Evolutionary conservation across 2,888 invertebrate genomes (phyloP), one percentile per base, ranked within the genome.

Genomic region (Muschampia plurimacula): DNA sequence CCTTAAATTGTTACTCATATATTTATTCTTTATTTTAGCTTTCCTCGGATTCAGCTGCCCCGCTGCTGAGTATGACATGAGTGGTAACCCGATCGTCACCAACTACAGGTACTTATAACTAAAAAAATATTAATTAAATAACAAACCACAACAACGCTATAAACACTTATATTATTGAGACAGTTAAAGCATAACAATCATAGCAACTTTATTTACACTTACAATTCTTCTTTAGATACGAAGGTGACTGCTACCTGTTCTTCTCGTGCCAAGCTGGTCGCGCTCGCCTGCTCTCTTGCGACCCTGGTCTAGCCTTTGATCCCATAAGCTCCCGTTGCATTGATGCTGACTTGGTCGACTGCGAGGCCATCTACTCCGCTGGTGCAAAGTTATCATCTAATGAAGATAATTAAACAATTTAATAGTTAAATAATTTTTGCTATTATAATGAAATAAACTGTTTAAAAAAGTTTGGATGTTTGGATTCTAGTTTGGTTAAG

Each of bases 11-110:
- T 6, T 52, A 52, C 52, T 52, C 9, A 49, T 55, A 4, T 22
- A 2, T 6, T 59, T 10, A 32, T 60, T 32, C n/a, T 67, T 67
- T 67, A 41, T 85, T 85, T 41, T 82, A 91, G 91, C 76, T 6
- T 90, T 81, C 82, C 83, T 90, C 12, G 86, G 87, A 52, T 90
- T 88, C 79, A 74, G 78, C 66, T 90, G 90, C 77, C 90, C 90
- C 2, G 74, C 82, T 36, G 75, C 78, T 59, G 81, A 83, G 10
- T 62, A 80, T 15, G 85, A 81, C 59, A 79, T 75, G 1, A 72
- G 79, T 52, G 87, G 86, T 10, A 71, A 82, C 1, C 79, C 79
- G 5, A 62, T 73, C 39, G 70, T 81, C 22, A 39, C 80, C 5
- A 89, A 89, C 81, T 87, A 86, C 82, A 84, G 81, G 90, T 90